Conservation (phyloP, 2,113 vertebrate genomes). For the Ondatra zibethicus region DNA sequence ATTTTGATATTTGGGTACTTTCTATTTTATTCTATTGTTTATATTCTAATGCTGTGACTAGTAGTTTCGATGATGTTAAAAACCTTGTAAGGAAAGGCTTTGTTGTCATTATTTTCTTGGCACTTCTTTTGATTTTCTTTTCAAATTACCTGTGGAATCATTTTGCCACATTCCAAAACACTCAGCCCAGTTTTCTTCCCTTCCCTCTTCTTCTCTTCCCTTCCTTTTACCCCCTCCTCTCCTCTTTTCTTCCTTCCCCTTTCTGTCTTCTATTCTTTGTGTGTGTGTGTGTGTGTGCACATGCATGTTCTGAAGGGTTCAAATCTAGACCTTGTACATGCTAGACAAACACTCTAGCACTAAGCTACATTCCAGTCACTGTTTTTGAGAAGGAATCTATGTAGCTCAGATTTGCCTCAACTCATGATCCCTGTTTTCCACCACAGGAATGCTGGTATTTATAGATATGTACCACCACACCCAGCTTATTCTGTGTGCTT, state of each 20-base stretch:
- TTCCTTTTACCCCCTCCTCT: accelerated
- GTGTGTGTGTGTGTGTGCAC: not conserved
- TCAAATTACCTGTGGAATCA: not conserved
- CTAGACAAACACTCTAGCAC: not conserved
- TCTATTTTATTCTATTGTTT: not conserved
- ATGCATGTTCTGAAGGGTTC: not conserved
- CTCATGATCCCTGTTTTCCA: not conserved
- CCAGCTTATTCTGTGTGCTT: constrained; percentile 24
- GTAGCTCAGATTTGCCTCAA: not conserved
- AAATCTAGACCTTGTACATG: not conserved
- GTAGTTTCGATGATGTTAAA: not conserved
- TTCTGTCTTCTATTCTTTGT: no score
- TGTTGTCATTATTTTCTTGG: not conserved
- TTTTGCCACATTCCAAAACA: constrained; percentile 22
- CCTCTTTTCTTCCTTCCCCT: accelerated
- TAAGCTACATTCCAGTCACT: not conserved
- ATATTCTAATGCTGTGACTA: not conserved
- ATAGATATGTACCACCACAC: not conserved
- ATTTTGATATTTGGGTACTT: not conserved
- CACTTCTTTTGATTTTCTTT: not conserved
- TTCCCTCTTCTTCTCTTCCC: accelerated
- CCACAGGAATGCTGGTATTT: not conserved
- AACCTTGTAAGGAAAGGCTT: not conserved
- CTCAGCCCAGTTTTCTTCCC: not conserved
- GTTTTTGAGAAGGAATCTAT: not conserved